Percentiles rank a stretch among this genome's conserved stretches.
phyloP scores from a whole-genome alignment of 1,140 invertebrate genomes.

The Ips nitidus region DNA sequence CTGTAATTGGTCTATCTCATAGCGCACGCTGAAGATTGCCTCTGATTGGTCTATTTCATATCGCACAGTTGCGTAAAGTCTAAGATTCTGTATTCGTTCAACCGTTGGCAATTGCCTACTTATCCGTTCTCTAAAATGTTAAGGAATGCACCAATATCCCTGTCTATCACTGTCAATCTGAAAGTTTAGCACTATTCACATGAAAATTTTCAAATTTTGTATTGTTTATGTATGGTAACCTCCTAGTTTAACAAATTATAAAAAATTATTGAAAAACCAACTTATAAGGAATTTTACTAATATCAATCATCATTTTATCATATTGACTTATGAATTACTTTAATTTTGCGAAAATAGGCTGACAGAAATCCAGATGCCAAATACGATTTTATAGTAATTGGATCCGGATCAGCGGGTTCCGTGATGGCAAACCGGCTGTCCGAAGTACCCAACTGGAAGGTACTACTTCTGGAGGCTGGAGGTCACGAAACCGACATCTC shows the following conservation, averaged over 20 bases:
- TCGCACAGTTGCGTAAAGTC: too few relatives aligned
- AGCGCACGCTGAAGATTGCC: too few relatives aligned
- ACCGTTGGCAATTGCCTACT: too few relatives aligned
- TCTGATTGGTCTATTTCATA: too few relatives aligned
- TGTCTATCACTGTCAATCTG: too few relatives aligned
- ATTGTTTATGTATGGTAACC: too few relatives aligned
- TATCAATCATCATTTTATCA: background rate
- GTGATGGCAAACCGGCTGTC: constrained; percentile 84
- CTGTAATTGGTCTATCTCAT: too few relatives aligned
- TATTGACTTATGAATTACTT: background rate
- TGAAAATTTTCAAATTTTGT: too few relatives aligned
- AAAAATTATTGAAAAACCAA: constrained; percentile 31
- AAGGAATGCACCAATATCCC: too few relatives aligned
- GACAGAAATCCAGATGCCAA: constrained; percentile 59
- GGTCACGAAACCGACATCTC: constrained; percentile 82
- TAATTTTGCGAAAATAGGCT: constrained; percentile 2
- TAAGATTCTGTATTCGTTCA: too few relatives aligned
- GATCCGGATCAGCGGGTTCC: constrained; percentile 83
- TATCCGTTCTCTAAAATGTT: too few relatives aligned
- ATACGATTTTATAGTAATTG: constrained; percentile 81
- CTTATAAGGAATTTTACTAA: background rate
- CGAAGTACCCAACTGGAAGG: constrained; percentile 74
- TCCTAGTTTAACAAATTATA: background rate
- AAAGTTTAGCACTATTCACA: too few relatives aligned
- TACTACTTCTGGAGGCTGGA: constrained; percentile 85